Conservation (phyloP, 2,113 vertebrate genomes). For the Chinchilla lanigera region DNA sequence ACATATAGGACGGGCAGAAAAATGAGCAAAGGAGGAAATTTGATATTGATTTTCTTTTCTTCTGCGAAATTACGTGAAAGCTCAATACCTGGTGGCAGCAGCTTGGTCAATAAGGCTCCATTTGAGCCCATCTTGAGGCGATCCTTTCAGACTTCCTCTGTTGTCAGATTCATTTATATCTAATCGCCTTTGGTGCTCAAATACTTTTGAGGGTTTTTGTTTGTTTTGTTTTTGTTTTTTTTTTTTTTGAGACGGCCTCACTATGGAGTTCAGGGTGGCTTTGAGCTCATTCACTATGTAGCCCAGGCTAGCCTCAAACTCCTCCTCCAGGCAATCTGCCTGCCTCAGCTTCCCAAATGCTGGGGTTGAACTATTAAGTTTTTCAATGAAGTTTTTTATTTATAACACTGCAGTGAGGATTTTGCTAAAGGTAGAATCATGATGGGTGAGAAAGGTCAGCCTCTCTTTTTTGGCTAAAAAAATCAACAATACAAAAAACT, state of each 20-base stretch:
- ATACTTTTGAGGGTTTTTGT: background rate
- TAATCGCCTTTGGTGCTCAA: slow-evolving; percentile 11
- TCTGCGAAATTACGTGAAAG: slow-evolving; percentile 64
- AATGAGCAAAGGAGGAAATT: slow-evolving; percentile 77
- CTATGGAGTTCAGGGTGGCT: background rate
- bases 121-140: slow-evolving; percentile 54
- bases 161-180: slow-evolving; percentile 18
- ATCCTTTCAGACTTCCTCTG: slow-evolving; percentile 44
- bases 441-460: background rate
- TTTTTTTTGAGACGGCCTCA: background rate
- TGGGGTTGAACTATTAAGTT: background rate
- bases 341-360: background rate
- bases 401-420: background rate
- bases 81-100: slow-evolving; percentile 52
- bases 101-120: slow-evolving; percentile 67
- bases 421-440: slow-evolving; percentile 53
- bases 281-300: background rate
- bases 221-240: background rate
- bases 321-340: background rate
- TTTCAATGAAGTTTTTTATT: slow-evolving; percentile 39
- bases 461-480: slow-evolving; percentile 16
- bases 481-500: background rate
- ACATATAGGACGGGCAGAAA: slow-evolving; percentile 70
- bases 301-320: background rate
- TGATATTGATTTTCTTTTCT: slow-evolving; percentile 82